Percentiles rank a stretch among this genome's conserved stretches.
Evolutionary conservation across 23 tunicate species (phyloP).

Genomic region (Clavelina lepadiformis): DNA sequence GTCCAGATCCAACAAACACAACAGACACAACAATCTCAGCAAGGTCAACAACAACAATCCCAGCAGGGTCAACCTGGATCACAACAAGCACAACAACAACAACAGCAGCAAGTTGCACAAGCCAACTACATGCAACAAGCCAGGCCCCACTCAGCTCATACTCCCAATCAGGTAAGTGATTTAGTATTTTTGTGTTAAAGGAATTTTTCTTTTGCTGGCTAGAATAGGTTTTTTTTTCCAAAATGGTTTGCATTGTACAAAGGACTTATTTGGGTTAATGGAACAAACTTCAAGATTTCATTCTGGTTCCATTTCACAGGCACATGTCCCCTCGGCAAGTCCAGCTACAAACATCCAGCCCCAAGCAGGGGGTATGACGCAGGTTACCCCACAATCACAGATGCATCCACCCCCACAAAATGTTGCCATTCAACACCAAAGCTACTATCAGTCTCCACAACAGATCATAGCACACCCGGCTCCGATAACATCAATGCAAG

Average conservation of each 20-base stretch:
- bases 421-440: background rate
- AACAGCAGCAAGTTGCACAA: conserved; percentile 26
- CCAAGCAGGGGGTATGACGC: conserved; percentile 1
- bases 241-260: too few relatives aligned
- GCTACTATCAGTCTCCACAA: conserved; percentile 22
- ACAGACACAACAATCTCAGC: conserved; percentile 33
- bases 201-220: background rate
- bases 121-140: conserved; percentile 27
- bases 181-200: background rate
- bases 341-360: conserved; percentile 39
- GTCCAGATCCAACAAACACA: conserved; percentile 35
- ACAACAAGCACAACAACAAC: conserved; percentile 18
- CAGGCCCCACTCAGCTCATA: conserved; percentile 83
- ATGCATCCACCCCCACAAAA: conserved; percentile 9
- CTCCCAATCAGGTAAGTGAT: conserved; percentile 55
- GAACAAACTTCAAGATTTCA: too few relatives aligned
- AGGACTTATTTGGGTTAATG: too few relatives aligned
- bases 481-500: conserved; percentile 7
- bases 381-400: conserved; percentile 2
- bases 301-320: conserved; percentile 12
- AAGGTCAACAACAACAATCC: conserved; percentile 11
- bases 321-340: conserved; percentile 33
- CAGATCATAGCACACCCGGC: conserved; percentile 9
- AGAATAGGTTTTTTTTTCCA: too few relatives aligned
- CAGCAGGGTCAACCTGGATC: conserved; percentile 24